Evolutionary conservation across 2,888 invertebrate genomes (phyloP).

Genomic region (Eupeodes luniger): DNA sequence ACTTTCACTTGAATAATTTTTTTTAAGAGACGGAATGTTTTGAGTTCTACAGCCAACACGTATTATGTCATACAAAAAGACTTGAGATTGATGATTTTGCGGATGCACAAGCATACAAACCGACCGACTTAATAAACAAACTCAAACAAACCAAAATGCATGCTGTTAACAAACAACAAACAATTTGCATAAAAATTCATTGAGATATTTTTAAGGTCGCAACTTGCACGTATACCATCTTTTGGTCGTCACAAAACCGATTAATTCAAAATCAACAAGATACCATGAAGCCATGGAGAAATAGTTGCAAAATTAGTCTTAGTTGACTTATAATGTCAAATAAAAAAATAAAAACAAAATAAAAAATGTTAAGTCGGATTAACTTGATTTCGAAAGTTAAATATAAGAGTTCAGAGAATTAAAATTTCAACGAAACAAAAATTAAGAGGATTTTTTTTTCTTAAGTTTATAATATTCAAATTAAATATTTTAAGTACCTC

Average conservation of each 20-base stretch:
- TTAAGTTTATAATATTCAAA: neutral
- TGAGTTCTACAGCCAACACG: slow-evolving; percentile 51
- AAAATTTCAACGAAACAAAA: neutral
- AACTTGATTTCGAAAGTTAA: slow-evolving; percentile 5
- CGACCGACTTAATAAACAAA: slow-evolving; percentile 12
- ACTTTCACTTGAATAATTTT: slow-evolving; percentile 65
- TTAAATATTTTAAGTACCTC: neutral
- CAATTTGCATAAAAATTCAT: slow-evolving; percentile 61
- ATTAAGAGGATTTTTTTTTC: neutral
- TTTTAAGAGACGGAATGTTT: slow-evolving; percentile 24
- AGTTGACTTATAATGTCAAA: slow-evolving; percentile 20
- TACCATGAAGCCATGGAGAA: slow-evolving; percentile 39
- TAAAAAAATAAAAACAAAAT: neutral
- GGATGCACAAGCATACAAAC: slow-evolving; percentile 9
- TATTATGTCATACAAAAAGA: slow-evolving; percentile 47
- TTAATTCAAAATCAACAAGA: slow-evolving; percentile 41
- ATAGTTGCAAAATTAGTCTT: slow-evolving; percentile 61
- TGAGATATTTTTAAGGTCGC: slow-evolving; percentile 31
- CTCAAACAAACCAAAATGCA: slow-evolving; percentile 33
- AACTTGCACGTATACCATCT: slow-evolving; percentile 66
- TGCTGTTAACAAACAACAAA: slow-evolving; percentile 47
- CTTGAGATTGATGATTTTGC: slow-evolving; percentile 24
- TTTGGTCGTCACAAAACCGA: slow-evolving; percentile 21
- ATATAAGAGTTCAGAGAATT: neutral
- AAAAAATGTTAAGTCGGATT: slow-evolving; percentile 5